phyloP scores from a whole-genome alignment of 1,140 invertebrate genomes.

The Zophobas atratus region DNA sequence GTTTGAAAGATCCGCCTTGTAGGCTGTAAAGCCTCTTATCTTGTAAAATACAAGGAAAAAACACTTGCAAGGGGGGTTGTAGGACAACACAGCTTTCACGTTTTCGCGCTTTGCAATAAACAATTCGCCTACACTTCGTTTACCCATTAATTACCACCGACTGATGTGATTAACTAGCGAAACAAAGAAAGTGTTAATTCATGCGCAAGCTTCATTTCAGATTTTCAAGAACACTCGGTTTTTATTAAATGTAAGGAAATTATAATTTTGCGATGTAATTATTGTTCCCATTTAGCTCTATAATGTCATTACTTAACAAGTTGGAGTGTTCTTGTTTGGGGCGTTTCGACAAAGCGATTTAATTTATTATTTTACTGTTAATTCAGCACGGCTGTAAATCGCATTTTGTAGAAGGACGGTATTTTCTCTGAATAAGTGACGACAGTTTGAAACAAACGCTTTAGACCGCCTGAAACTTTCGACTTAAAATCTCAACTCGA shows the following conservation, averaged over 20 bases:
- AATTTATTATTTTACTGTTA: slow-evolving; percentile 24
- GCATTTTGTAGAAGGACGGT: slow-evolving; percentile 1
- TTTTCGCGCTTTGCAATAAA: too few relatives aligned
- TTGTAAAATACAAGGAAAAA: too few relatives aligned
- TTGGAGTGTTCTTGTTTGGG: slow-evolving; percentile 4
- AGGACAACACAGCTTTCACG: too few relatives aligned
- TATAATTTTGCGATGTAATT: not conserved
- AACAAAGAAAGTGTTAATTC: too few relatives aligned
- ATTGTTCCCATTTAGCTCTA: slow-evolving; percentile 14
- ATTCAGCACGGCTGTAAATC: slow-evolving; percentile 3
- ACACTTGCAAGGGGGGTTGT: too few relatives aligned
- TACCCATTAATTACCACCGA: too few relatives aligned
- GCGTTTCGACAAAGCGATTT: not conserved
- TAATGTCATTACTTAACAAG: slow-evolving; percentile 5
- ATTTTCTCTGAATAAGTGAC: slow-evolving; percentile 15
- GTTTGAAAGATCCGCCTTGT: too few relatives aligned
- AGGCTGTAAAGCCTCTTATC: too few relatives aligned
- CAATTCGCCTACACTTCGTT: too few relatives aligned
- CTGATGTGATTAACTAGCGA: too few relatives aligned
- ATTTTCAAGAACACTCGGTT: not conserved
- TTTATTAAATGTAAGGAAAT: not conserved
- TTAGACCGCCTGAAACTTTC: slow-evolving; percentile 14
- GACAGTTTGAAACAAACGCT: slow-evolving; percentile 22
- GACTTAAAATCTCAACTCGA: slow-evolving; percentile 23
- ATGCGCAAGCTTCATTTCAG: too few relatives aligned